These are phyloP conservation scores for Kradibia gibbosae DNA, from an alignment of 1,140 invertebrate genomes.

Conservation along the genomic window DNA sequence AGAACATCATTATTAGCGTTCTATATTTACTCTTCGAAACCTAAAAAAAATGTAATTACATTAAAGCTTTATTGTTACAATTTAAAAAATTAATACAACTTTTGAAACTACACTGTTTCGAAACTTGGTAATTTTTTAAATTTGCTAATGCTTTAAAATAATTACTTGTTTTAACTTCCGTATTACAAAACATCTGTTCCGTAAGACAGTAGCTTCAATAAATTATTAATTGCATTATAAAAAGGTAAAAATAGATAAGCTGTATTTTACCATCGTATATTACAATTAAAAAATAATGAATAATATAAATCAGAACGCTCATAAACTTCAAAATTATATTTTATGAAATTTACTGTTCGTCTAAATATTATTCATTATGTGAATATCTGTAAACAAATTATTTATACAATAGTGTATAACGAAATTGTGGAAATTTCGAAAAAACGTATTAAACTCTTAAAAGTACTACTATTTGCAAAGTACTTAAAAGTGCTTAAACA, in stretches of 20 bases:
- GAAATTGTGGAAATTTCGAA: not conserved
- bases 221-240: not conserved
- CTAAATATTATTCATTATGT: conserved; percentile 10
- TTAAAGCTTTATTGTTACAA: not conserved
- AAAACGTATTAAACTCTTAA: not conserved
- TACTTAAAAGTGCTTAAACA: not conserved
- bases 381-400: not conserved
- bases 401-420: no score
- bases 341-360: not conserved
- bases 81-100: not conserved
- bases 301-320: not conserved
- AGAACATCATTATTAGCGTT: no score
- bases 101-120: not conserved
- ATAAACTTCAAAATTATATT: not conserved
- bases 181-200: not conserved
- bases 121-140: not conserved
- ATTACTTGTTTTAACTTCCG: not conserved
- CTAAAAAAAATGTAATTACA: no score
- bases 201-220: not conserved
- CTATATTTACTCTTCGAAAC: no score
- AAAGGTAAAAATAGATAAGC: not conserved
- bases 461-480: not conserved
- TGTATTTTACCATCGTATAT: not conserved
- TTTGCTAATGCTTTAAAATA: not conserved
- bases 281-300: conserved; percentile 10